Conservation (phyloP, 2,113 vertebrate species). For the Uropsilus gracilis region DNA sequence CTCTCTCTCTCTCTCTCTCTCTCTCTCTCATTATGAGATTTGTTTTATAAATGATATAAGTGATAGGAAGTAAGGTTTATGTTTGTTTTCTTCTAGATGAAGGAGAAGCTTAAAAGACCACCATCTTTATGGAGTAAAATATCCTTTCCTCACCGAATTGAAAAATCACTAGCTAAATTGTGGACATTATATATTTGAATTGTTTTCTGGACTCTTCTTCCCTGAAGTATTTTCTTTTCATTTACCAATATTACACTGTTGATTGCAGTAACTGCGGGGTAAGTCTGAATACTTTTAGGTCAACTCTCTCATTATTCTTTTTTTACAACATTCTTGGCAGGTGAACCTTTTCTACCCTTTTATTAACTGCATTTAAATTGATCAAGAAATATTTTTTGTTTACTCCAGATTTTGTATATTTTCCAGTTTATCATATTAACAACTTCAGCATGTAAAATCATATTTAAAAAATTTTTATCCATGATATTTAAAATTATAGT, state of each 20-base stretch:
- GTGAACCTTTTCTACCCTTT: background rate
- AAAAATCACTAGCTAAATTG: conserved; percentile 38
- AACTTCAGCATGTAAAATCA: background rate
- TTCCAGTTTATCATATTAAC: conserved; percentile 43
- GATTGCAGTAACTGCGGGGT: background rate
- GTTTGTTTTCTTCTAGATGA: background rate
- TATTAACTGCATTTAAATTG: conserved; percentile 23
- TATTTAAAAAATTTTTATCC: too few species aligned
- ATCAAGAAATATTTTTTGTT: conserved; percentile 1
- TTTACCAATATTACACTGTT: background rate
- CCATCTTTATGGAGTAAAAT: conserved; percentile 1
- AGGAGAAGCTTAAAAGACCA: background rate
- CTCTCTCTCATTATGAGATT: background rate
- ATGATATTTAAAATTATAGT: too few species aligned
- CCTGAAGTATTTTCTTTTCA: background rate
- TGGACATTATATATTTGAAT: background rate
- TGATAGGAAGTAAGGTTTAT: background rate
- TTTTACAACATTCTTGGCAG: background rate
- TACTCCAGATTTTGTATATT: background rate
- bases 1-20: too few species aligned
- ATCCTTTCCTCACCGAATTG: background rate
- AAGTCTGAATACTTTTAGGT: conserved; percentile 2
- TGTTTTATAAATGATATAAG: conserved; percentile 20
- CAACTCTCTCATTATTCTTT: background rate
- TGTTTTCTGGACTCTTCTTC: background rate